Evolutionary conservation across 2,113 vertebrate species (phyloP).

Genomic region (Chionomys nivalis): DNA sequence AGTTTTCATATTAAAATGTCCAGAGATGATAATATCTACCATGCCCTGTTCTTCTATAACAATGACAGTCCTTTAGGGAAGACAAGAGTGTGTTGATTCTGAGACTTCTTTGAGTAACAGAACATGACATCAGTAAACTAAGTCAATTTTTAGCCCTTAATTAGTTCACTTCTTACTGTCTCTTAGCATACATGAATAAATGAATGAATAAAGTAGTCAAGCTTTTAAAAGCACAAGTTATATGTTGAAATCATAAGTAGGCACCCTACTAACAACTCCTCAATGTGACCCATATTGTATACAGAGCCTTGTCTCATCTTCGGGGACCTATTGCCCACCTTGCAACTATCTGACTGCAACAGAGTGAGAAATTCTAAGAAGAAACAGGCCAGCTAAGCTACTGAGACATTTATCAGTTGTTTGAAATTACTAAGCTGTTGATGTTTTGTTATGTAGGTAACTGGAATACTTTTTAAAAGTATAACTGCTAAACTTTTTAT

Average conservation of each 20-base stretch:
- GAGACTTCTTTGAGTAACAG: neutral
- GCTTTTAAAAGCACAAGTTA: constrained; percentile 23
- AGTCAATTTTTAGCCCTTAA: neutral
- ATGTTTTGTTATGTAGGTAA: constrained; percentile 3
- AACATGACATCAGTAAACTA: neutral
- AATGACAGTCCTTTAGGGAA: neutral
- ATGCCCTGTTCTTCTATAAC: neutral
- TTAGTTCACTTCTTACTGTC: neutral
- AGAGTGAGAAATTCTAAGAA: neutral
- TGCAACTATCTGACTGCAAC: neutral
- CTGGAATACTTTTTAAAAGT: neutral
- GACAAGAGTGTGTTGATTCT: neutral
- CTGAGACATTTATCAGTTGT: neutral
- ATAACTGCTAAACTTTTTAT: neutral
- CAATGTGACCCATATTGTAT: neutral
- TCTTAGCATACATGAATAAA: neutral
- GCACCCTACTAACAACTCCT: neutral
- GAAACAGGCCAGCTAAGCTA: neutral
- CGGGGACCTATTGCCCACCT: neutral
- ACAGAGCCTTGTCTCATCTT: neutral
- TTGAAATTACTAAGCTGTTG: neutral
- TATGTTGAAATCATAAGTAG: neutral
- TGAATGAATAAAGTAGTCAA: neutral
- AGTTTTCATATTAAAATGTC: neutral
- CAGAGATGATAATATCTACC: neutral